phyloP scores from a whole-genome alignment of 2,113 vertebrate genomes.

The Illadopsis cleaveri region DNA sequence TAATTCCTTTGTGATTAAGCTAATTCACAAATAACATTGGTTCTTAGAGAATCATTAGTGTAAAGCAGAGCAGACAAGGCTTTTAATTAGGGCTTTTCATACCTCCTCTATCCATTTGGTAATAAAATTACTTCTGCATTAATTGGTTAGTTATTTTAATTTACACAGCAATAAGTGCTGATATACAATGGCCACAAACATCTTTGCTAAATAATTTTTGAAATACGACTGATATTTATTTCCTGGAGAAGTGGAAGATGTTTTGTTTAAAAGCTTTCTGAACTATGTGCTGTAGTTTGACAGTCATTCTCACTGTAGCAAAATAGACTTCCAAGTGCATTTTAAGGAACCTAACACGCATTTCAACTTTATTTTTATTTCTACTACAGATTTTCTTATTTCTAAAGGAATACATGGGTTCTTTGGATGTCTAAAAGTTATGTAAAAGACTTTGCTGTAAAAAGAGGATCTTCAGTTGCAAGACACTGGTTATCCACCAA shows the following conservation, averaged over 20 bases:
- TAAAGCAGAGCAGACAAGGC: slow-evolving; percentile 43
- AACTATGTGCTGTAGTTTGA: neutral
- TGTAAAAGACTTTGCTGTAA: neutral
- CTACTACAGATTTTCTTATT: neutral
- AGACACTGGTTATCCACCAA: neutral
- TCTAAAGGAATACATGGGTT: neutral
- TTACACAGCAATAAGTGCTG: slow-evolving; percentile 25
- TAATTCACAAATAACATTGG: slow-evolving; percentile 65
- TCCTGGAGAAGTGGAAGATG: slow-evolving; percentile 20
- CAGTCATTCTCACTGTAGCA: neutral
- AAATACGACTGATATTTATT: neutral
- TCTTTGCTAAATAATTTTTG: slow-evolving; percentile 2
- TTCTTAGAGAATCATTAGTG: slow-evolving; percentile 60
- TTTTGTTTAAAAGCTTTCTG: slow-evolving; percentile 43
- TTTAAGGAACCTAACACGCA: neutral
- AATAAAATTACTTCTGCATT: slow-evolving; percentile 55
- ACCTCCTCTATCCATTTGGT: slow-evolving; percentile 34
- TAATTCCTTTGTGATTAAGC: slow-evolving; percentile 56
- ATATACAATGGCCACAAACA: neutral
- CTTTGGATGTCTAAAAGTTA: neutral
- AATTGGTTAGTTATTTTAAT: slow-evolving; percentile 56
- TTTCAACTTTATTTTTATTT: neutral
- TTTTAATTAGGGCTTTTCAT: slow-evolving; percentile 61
- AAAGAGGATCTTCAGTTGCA: neutral
- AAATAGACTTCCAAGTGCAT: slow-evolving; percentile 22